Evolutionary conservation across 2,888 invertebrate species (phyloP).

Genomic region (Andrena minutula): DNA sequence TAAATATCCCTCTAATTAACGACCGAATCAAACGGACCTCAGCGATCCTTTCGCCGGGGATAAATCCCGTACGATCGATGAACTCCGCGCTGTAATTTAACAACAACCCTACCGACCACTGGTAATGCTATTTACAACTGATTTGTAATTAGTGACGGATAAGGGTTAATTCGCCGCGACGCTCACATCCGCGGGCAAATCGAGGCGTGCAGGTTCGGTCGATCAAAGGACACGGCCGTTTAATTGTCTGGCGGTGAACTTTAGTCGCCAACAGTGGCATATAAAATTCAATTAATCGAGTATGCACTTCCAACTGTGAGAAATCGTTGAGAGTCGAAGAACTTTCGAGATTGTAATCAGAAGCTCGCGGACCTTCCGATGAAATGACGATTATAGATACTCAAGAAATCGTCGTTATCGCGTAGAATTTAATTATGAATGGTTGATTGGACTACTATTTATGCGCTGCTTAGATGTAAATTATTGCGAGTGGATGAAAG

Average conservation of each 20-base stretch:
- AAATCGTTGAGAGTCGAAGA: background rate
- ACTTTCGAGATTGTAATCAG: background rate
- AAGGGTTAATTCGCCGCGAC: constrained; percentile 15
- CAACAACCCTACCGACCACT: constrained; percentile 63
- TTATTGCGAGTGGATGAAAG: background rate
- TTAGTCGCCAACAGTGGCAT: background rate
- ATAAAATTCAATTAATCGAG: background rate
- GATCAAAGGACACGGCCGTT: background rate
- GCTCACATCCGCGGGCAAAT: background rate
- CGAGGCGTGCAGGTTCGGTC: background rate
- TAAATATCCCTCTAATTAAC: constrained; percentile 17
- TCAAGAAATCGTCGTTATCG: background rate
- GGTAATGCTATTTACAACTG: constrained; percentile 56
- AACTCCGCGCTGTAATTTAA: constrained; percentile 27
- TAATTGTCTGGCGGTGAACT: background rate
- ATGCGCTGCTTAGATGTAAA: background rate
- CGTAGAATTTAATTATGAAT: background rate
- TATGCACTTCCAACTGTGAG: background rate
- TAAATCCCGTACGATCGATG: constrained; percentile 32
- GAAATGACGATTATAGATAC: background rate
- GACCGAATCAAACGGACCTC: constrained; percentile 19
- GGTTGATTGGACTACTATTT: background rate
- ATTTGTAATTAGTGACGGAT: constrained; percentile 34
- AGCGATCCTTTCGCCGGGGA: constrained; percentile 16
- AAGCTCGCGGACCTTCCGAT: background rate